Evolutionary conservation across 2,888 invertebrate genomes (phyloP).

Genomic region (Amorpha juglandis): DNA sequence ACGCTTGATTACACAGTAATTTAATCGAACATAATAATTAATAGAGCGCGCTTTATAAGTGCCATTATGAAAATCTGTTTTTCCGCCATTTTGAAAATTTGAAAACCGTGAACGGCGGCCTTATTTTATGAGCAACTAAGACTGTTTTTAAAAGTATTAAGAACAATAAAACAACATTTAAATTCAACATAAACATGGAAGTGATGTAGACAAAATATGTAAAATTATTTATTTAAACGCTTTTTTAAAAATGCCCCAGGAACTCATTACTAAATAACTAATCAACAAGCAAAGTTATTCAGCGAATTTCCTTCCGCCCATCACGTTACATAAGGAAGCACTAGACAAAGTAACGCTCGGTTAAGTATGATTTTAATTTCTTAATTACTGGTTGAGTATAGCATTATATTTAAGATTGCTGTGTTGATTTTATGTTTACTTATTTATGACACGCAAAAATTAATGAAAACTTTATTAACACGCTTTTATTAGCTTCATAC

Average conservation of each 20-base stretch:
- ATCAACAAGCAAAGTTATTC: slow-evolving; percentile 29
- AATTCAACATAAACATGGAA: too few relatives aligned
- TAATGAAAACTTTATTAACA: too few relatives aligned
- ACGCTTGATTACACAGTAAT: neutral
- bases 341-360: slow-evolving; percentile 29
- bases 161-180: too few relatives aligned
- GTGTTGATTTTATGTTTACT: too few relatives aligned
- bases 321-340: slow-evolving; percentile 41
- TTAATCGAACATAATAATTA: neutral
- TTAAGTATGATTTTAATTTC: slow-evolving; percentile 43
- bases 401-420: neutral
- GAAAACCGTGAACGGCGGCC: too few relatives aligned
- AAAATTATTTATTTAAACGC: neutral
- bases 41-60: neutral
- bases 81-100: neutral
- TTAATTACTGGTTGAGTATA: slow-evolving; percentile 6
- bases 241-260: neutral
- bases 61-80: neutral
- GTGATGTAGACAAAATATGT: too few relatives aligned
- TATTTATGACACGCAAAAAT: too few relatives aligned
- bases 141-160: too few relatives aligned
- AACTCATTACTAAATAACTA: slow-evolving; percentile 4
- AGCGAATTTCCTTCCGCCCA: slow-evolving; percentile 21
- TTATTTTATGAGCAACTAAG: too few relatives aligned
- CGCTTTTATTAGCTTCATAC: too few relatives aligned